These are phyloP conservation scores for Andricus quercusramuli DNA, from an alignment of 2,888 invertebrate species.

Conservation along the genomic window DNA sequence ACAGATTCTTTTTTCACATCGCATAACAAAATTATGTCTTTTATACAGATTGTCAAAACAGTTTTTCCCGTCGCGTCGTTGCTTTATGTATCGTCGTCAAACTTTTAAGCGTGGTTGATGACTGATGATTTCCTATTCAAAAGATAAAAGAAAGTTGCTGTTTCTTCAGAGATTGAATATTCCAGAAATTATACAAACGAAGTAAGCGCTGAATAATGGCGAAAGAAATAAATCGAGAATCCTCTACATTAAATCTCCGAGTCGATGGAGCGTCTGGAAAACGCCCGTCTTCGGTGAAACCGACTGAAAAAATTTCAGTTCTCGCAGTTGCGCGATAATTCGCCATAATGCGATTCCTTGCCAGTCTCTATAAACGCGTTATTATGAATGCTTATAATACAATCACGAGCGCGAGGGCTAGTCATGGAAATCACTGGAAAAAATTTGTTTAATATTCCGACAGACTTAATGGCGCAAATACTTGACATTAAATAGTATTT, in stretches of 20 bases:
- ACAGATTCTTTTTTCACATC: too few relatives aligned
- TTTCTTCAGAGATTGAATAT: too few relatives aligned
- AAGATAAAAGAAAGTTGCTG: too few relatives aligned
- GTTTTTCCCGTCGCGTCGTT: too few relatives aligned
- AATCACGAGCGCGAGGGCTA: neutral
- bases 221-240: neutral
- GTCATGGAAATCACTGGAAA: neutral
- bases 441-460: neutral
- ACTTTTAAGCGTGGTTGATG: too few relatives aligned
- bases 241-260: neutral
- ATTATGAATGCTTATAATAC: constrained; percentile 56
- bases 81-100: too few relatives aligned
- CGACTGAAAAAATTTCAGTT: constrained; percentile 59
- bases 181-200: neutral
- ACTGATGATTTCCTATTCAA: too few relatives aligned
- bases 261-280: neutral
- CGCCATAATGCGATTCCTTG: constrained; percentile 59
- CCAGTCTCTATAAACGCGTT: constrained; percentile 55
- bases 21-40: too few relatives aligned
- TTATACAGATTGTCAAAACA: too few relatives aligned
- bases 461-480: neutral
- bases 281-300: constrained; percentile 41
- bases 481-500: too few relatives aligned
- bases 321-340: constrained; percentile 50
- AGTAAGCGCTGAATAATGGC: neutral